Evolutionary conservation across 2,797 vertebrate genomes (phyloP), one percentile per base, ranked within the genome.

Genomic region (Peromyscus nudipes): DNA sequence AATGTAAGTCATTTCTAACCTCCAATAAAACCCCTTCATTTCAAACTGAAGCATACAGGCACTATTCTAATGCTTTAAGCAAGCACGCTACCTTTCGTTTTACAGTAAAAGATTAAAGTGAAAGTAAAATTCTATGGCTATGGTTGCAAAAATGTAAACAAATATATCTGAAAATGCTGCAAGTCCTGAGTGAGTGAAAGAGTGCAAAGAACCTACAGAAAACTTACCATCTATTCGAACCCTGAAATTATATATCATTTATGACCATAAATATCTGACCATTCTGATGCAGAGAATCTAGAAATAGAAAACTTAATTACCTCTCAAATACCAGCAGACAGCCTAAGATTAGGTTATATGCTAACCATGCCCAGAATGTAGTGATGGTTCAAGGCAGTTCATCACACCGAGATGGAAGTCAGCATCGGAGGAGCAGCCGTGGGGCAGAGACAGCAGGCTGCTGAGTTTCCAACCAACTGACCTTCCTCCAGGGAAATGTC

Each of bases 211-310:
- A 40, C 69, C 52, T 16, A 88, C 0, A 77, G 75, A 92, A 17
- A 90, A 49, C 3, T 23, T 79, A 34, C 17, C 55, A 77, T 23
- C 79, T 5, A 49, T 80, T 75, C 81, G 93, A 96, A 34, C 55
- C 40, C 82, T 75, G 31, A 95, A 87, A 91, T 96, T 89, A 94
- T 81, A 65, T 92, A 94, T 83, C 69, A 82, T 25, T 71, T 95
- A 81, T 79, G 64, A 52, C 31, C 83, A 65, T 65, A 89, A 90
- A 65, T 71, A 84, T 46, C 57, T 93, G 77, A 91, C 21, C 67
- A 64, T 69, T 81, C 52, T 84, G 25, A 93, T 25, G 16, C 6
- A 69, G 43, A 86, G 13, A 16, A 89, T 73, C 55, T 34, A 90
- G 71, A 92, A 94, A 81, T 17, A 94, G 10, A 92, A 96, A 96